Percentiles rank a stretch among this genome's conserved stretches.
phyloP scores from a whole-genome alignment of 2,888 invertebrate genomes.

The Hybos culiciformis region DNA sequence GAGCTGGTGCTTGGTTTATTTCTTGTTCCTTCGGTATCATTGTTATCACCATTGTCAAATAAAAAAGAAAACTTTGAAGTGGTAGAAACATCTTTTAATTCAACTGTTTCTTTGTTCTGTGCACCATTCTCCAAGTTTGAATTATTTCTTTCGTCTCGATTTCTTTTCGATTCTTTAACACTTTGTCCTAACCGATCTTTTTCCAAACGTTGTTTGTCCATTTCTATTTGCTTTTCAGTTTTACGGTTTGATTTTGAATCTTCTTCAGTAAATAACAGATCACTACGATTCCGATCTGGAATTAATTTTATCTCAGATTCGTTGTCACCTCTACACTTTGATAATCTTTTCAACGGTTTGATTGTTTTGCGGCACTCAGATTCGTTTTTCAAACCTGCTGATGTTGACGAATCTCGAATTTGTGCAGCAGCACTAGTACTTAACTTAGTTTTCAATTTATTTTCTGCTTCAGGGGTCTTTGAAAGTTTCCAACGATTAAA shows the following conservation, averaged over 20 bases:
- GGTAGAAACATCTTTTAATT: background rate
- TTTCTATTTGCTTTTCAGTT: conserved; percentile 33
- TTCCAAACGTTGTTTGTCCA: conserved; percentile 22
- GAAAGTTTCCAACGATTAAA: conserved; percentile 30
- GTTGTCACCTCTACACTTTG: background rate
- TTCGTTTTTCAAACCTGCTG: conserved; percentile 6
- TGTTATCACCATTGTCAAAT: background rate
- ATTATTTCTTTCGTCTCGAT: background rate
- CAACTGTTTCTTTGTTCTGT: conserved; percentile 1
- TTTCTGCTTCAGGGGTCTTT: conserved; percentile 4
- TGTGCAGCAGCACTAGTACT: conserved; percentile 36
- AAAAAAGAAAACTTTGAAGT: background rate
- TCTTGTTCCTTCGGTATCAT: conserved; percentile 3
- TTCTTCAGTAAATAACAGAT: conserved; percentile 38
- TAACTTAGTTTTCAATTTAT: conserved; percentile 5
- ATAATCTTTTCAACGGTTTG: background rate
- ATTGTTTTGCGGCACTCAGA: conserved; percentile 3
- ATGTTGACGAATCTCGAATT: conserved; percentile 33
- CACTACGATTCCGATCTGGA: conserved; percentile 32
- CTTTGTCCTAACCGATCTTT: conserved; percentile 18
- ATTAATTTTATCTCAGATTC: background rate
- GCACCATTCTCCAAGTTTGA: background rate
- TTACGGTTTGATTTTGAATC: conserved; percentile 35
- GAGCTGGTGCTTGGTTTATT: too few species aligned
- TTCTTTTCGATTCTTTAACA: conserved; percentile 11